A percentile compares a stretch with the other conserved stretches of the same genome.
Evolutionary conservation across 2,888 invertebrate species (phyloP).

Genomic region (Pollenia angustigena): DNA sequence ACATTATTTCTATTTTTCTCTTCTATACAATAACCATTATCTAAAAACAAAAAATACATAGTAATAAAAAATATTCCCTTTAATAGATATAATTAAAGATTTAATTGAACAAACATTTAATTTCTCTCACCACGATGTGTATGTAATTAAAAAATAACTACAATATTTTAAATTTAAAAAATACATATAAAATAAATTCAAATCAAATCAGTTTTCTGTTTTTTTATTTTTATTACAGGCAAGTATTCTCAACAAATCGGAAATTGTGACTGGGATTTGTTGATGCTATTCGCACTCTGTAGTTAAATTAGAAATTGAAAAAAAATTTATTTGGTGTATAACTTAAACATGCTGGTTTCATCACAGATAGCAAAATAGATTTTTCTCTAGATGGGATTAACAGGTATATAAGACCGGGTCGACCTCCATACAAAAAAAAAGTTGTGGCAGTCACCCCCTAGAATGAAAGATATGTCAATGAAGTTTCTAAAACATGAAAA

Average conservation of each 20-base stretch:
- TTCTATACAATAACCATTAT: constrained; percentile 27
- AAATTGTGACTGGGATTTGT: too few relatives aligned
- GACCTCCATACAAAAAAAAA: too few relatives aligned
- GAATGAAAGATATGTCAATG: too few relatives aligned
- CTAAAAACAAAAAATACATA: constrained; percentile 33
- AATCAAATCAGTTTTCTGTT: neutral
- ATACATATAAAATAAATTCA: constrained; percentile 27
- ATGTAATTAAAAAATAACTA: constrained; percentile 60
- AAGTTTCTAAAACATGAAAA: too few relatives aligned
- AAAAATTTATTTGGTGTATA: too few relatives aligned
- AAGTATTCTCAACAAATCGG: neutral
- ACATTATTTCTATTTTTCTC: constrained; percentile 37
- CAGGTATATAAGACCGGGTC: too few relatives aligned
- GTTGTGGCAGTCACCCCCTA: too few relatives aligned
- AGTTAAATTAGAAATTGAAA: too few relatives aligned
- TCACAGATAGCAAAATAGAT: too few relatives aligned
- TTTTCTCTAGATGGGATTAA: too few relatives aligned
- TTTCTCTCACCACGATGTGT: constrained; percentile 57
- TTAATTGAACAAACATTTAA: constrained; percentile 44
- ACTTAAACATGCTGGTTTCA: too few relatives aligned
- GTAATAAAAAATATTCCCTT: constrained; percentile 49
- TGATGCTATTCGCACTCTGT: too few relatives aligned
- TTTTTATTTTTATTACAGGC: neutral
- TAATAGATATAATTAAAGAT: constrained; percentile 50
- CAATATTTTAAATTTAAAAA: constrained; percentile 52